Evolutionary conservation across 2,113 vertebrate genomes (phyloP).

Genomic region (Rhipidura dahli): DNA sequence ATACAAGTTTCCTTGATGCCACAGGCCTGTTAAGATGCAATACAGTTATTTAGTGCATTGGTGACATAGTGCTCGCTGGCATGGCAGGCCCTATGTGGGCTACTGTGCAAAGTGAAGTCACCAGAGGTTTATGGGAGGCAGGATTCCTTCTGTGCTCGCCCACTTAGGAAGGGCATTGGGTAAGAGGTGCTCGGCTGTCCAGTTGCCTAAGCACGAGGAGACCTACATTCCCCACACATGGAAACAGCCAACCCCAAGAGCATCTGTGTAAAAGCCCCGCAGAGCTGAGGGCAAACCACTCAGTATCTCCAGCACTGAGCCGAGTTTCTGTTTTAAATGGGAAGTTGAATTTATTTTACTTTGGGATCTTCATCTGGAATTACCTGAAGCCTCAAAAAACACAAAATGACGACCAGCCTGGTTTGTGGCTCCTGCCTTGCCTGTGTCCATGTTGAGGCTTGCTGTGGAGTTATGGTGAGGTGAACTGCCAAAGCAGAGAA

Average conservation of each 20-base stretch:
- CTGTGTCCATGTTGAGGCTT: neutral
- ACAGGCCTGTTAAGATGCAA: neutral
- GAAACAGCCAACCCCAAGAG: neutral
- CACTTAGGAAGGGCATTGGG: neutral
- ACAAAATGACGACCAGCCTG: neutral
- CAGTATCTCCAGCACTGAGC: neutral
- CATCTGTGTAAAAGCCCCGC: fast-evolving
- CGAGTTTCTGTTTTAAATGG: neutral
- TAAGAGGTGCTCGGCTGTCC: neutral
- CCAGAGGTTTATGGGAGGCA: neutral
- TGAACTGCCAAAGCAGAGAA: neutral
- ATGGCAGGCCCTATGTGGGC: neutral
- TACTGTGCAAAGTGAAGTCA: neutral
- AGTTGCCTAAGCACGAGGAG: neutral
- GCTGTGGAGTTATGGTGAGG: neutral
- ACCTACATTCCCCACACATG: neutral
- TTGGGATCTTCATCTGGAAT: neutral
- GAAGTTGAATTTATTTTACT: neutral
- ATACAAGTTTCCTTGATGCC: constrained; percentile 1
- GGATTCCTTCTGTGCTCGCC: neutral
- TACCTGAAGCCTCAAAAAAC: neutral
- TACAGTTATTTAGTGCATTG: neutral
- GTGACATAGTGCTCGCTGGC: neutral
- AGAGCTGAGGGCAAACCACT: neutral
- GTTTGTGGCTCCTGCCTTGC: neutral